A percentile compares a stretch with the other conserved stretches of the same genome.
Conservation (phyloP, 1,140 invertebrate genomes). For the Brachionus angularis region DNA sequence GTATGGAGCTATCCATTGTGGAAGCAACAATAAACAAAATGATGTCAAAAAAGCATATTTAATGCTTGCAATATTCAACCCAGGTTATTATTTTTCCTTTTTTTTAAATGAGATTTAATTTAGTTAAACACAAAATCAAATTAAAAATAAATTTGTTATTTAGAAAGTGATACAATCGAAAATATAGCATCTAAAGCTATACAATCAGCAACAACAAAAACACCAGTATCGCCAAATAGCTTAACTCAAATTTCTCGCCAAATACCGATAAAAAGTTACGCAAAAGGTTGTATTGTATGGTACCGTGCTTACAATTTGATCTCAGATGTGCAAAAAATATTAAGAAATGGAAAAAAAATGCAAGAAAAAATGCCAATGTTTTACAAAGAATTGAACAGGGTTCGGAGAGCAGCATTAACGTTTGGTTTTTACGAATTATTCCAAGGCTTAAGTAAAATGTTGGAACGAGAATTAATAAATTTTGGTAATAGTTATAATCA, state of each 20-base stretch:
- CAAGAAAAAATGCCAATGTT: constrained; percentile 42
- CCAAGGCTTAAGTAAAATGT: constrained; percentile 20
- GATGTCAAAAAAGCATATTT: background rate
- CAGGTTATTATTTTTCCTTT: constrained; percentile 2
- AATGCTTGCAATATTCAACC: constrained; percentile 14
- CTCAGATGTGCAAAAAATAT: constrained; percentile 40
- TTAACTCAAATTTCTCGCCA: background rate
- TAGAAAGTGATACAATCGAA: constrained; percentile 9
- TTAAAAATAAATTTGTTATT: background rate
- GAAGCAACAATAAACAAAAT: background rate
- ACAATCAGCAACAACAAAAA: background rate
- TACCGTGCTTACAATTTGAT: constrained; percentile 22
- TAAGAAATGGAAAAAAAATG: constrained; percentile 41
- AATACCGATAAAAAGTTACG: background rate
- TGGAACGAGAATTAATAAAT: constrained; percentile 31
- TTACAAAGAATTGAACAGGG: constrained; percentile 38
- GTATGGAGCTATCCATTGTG: constrained; percentile 22
- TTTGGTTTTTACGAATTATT: constrained; percentile 21
- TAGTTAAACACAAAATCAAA: background rate
- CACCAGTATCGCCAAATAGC: background rate
- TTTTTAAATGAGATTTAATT: background rate
- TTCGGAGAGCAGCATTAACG: constrained; percentile 11
- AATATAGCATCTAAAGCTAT: background rate
- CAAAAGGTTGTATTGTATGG: constrained; percentile 30
- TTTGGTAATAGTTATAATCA: background rate